Evolutionary conservation across 2,113 vertebrate genomes (phyloP).

Genomic region (Formicarius rufipectus): DNA sequence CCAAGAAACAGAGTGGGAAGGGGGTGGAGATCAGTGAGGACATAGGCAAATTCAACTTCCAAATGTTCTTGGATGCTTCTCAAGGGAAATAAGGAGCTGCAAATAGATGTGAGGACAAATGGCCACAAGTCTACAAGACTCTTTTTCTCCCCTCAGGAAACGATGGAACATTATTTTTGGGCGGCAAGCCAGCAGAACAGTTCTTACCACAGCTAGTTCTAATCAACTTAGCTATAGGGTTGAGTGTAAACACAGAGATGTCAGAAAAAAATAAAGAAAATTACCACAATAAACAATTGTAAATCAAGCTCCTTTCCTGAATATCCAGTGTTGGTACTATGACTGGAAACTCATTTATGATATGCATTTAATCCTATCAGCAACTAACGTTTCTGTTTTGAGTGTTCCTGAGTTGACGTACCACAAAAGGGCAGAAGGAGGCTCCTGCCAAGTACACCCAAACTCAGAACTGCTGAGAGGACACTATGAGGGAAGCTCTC

Average conservation of each 20-base stretch:
- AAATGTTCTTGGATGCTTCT: constrained; percentile 37
- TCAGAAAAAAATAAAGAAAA: not conserved
- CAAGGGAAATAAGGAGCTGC: constrained; percentile 54
- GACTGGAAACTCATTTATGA: not conserved
- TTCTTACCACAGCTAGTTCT: not conserved
- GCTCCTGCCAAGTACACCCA: not conserved
- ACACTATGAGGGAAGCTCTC: not conserved
- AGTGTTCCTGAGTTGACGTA: not conserved
- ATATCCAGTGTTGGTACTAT: not conserved
- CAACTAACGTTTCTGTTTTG: not conserved
- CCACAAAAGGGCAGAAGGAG: not conserved
- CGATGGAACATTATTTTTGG: constrained; percentile 4
- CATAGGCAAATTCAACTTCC: constrained; percentile 5
- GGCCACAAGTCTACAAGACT: not conserved
- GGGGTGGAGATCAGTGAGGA: not conserved
- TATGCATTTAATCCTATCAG: not conserved
- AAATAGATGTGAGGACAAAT: constrained; percentile 55
- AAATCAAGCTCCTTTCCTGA: not conserved
- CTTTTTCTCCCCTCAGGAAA: not conserved
- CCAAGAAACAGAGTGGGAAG: not conserved
- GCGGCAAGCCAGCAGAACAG: not conserved
- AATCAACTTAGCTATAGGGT: not conserved
- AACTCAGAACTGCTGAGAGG: not conserved
- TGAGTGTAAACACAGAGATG: not conserved
- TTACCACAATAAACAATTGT: not conserved